Conservation (phyloP, 2,797 vertebrate species). For the Glyptemys insculpta region DNA sequence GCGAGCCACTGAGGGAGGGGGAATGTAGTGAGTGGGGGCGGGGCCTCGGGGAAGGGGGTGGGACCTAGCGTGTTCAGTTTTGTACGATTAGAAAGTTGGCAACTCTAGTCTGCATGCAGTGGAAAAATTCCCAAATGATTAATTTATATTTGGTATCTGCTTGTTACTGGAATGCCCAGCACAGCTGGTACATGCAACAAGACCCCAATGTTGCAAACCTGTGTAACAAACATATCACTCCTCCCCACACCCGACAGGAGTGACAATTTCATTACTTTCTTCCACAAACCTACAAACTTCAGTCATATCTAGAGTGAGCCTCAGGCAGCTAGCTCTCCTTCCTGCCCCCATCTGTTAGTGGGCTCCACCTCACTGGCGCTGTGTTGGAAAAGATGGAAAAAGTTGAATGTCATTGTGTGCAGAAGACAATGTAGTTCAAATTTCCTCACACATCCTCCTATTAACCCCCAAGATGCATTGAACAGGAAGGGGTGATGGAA, state of each 20-base stretch:
- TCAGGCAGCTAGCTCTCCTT: background rate
- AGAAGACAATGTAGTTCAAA: background rate
- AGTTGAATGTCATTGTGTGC: background rate
- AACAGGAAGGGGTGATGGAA: background rate
- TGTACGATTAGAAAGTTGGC: no score
- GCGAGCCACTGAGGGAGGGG: no score
- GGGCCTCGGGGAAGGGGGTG: no score
- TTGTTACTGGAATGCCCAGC: background rate
- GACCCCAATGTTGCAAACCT: background rate
- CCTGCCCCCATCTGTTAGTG: background rate
- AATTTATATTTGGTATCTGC: background rate
- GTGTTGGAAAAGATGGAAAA: background rate
- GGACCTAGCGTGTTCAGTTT: no score
- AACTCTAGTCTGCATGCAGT: background rate
- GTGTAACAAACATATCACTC: background rate
- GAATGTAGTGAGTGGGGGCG: no score
- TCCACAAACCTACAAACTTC: background rate
- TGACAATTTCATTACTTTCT: rapidly evolving
- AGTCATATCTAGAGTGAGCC: background rate
- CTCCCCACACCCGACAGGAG: background rate
- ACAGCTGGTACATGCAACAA: background rate
- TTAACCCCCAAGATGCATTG: background rate
- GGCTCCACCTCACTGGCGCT: background rate
- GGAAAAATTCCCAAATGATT: background rate
- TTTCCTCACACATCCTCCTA: background rate